Evolutionary conservation across 1,140 invertebrate genomes (phyloP).

Genomic region (Rhagoletis pomonella): DNA sequence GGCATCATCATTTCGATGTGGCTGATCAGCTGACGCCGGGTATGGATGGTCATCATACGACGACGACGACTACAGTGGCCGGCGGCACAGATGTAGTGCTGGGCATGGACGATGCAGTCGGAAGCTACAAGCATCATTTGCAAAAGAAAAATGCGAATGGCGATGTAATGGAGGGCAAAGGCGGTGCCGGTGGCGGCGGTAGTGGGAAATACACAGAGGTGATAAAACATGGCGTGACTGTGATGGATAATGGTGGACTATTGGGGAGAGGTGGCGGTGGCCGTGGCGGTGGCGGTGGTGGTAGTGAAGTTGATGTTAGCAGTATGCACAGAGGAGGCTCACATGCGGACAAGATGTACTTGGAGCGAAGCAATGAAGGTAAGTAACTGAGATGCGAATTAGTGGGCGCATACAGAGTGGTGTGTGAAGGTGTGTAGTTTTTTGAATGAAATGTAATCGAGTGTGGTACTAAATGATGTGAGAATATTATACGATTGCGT

Average conservation of each 20-base stretch:
- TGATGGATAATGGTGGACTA: constrained; percentile 51
- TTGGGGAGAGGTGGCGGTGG: no score
- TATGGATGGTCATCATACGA: constrained; percentile 38
- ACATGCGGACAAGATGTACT: constrained; percentile 58
- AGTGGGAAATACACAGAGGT: constrained; percentile 56
- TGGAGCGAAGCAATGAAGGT: constrained; percentile 62
- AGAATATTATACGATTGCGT: no score
- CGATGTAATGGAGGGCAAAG: constrained; percentile 1
- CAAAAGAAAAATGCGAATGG: constrained; percentile 56
- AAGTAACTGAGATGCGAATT: constrained; percentile 8
- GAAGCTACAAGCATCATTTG: constrained; percentile 57
- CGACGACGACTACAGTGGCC: constrained; percentile 48
- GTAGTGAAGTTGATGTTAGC: not conserved
- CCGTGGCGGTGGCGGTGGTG: constrained; percentile 10
- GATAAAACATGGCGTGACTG: constrained; percentile 54
- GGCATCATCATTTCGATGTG: constrained; percentile 57
- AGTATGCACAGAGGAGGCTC: constrained; percentile 30
- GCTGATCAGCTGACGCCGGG: constrained; percentile 55
- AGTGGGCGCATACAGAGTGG: not conserved
- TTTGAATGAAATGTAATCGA: no score
- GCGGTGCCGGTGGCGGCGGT: constrained; percentile 32
- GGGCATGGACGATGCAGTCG: constrained; percentile 55
- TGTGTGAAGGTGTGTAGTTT: not conserved
- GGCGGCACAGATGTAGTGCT: constrained; percentile 58
- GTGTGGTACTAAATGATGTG: no score